These are phyloP conservation scores for Antechinus flavipes DNA, from an alignment of 2,113 vertebrate species.

Conservation along the genomic window DNA sequence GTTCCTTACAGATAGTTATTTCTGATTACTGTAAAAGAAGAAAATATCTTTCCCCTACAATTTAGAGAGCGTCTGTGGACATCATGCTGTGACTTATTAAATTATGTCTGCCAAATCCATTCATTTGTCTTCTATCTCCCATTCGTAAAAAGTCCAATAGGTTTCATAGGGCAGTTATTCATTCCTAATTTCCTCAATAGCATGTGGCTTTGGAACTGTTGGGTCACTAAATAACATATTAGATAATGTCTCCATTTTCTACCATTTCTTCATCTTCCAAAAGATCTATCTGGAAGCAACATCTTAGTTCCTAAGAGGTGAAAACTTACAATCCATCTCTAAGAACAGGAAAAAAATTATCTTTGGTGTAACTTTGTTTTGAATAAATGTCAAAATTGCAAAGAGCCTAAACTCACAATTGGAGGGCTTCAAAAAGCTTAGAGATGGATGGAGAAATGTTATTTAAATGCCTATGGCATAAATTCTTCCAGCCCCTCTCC, in stretches of 20 bases:
- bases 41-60: neutral
- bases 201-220: slow-evolving; percentile 37
- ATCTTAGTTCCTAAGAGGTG: slow-evolving; percentile 18
- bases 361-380: slow-evolving; percentile 58
- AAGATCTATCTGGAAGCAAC: slow-evolving; percentile 22
- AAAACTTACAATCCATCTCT: slow-evolving; percentile 19
- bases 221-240: slow-evolving; percentile 35
- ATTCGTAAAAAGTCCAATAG: slow-evolving; percentile 52
- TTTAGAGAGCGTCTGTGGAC: slow-evolving; percentile 10
- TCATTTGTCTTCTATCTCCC: slow-evolving; percentile 60
- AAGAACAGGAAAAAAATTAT: neutral
- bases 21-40: slow-evolving; percentile 1
- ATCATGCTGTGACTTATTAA: slow-evolving; percentile 47
- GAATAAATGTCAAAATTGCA: slow-evolving; percentile 45
- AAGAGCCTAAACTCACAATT: slow-evolving; percentile 37
- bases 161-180: slow-evolving; percentile 46
- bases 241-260: slow-evolving; percentile 23
- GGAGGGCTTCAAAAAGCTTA: slow-evolving; percentile 2
- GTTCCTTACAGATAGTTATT: neutral
- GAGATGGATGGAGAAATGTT: slow-evolving; percentile 4
- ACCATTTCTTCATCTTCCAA: slow-evolving; percentile 8
- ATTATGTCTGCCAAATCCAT: slow-evolving; percentile 32
- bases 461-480: neutral
- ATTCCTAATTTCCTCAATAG: slow-evolving; percentile 57
- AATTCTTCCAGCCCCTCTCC: neutral